Evolutionary conservation across 2,888 invertebrate species (phyloP), one percentile per base, ranked within the genome.

Genomic region (Ethmia dodecea): DNA sequence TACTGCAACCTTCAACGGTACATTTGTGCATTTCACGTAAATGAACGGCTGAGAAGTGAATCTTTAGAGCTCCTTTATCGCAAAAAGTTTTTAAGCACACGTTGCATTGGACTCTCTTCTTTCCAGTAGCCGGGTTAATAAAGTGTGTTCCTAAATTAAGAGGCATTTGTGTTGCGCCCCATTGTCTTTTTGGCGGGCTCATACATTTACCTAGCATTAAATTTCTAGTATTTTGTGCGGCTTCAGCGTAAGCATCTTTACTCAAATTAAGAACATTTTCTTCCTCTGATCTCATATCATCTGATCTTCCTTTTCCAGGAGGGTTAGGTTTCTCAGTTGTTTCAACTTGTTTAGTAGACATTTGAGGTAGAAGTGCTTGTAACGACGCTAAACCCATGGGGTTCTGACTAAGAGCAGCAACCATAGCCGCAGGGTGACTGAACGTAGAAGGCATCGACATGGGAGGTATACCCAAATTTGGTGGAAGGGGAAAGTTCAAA

Each of bases 11-110:
- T 68, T 96, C 96, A 0, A 99, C 98, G 0, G 99, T 98, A 71
- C 99, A 99, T 79, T 97, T 97, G 79, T 99, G 99, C 99, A 99
- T 99, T 87, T 99, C 99, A 25, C 98, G 91, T 40, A 99, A 83
- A 71, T 99, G 99, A 6, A 99, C 99, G 0, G 99, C 99, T 32
- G 98, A 98, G 69, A 98, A 99, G 74, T 99, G 99, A 5, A 99
- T 99, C 84, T 99, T 99, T 13, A 99, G 88, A 1, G 99, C 99
- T 42, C 99, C 99, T 86, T 99, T 99, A 88, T 99, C 99, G 88
- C 99, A 99, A 86, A 99, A 99, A 10, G 99, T 99, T 86, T 99
- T 99, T 42, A 98, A 87, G 71, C 99, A 99, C 26, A 98, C 97
- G 60, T 98, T 97, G 78, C 99, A 99, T 71, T 98, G 96, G 2